These are phyloP conservation scores for Oryzias javanicus DNA, from an alignment of 2,113 vertebrate species.

Conservation along the genomic window DNA sequence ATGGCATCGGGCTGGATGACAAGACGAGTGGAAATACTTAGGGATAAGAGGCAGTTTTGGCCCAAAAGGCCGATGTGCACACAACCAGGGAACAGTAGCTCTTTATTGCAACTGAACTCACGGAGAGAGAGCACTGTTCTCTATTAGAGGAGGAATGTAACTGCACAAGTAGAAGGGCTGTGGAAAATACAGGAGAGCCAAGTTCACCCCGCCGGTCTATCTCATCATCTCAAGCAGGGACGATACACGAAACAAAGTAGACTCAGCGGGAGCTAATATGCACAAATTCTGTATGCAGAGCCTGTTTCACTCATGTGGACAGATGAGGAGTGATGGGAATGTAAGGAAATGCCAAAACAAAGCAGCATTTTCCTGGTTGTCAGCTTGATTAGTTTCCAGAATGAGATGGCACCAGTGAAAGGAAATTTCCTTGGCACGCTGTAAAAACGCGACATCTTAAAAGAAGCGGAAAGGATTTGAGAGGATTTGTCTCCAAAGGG, in stretches of 20 bases:
- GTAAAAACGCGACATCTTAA: constrained; percentile 27
- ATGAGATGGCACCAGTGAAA: constrained; percentile 15
- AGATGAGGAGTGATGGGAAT: constrained; percentile 62
- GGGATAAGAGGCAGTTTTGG: constrained; percentile 48
- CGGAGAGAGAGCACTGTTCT: constrained; percentile 59
- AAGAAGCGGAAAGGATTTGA: constrained; percentile 26
- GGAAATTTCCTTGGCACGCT: constrained; percentile 40
- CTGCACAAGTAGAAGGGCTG: constrained; percentile 61
- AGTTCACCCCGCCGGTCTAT: constrained; percentile 40
- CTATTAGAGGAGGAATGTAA: constrained; percentile 73
- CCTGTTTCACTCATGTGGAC: constrained; percentile 29
- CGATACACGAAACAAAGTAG: constrained; percentile 14
- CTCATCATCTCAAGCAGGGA: constrained; percentile 27
- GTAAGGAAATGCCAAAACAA: constrained; percentile 58
- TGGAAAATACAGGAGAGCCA: constrained; percentile 55
- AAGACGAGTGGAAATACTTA: constrained; percentile 59
- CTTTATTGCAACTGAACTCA: constrained; percentile 59
- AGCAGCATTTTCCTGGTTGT: constrained; percentile 34
- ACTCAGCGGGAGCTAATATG: constrained; percentile 41
- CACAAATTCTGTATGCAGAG: constrained; percentile 35
- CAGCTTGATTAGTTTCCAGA: constrained; percentile 26
- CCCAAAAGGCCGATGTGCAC: constrained; percentile 26
- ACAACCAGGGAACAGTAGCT: constrained; percentile 66
- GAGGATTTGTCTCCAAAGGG: constrained; percentile 38
- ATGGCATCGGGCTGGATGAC: constrained; percentile 59